Conservation (phyloP, 2,888 invertebrate genomes). For the Gastrophysa polygoni region DNA sequence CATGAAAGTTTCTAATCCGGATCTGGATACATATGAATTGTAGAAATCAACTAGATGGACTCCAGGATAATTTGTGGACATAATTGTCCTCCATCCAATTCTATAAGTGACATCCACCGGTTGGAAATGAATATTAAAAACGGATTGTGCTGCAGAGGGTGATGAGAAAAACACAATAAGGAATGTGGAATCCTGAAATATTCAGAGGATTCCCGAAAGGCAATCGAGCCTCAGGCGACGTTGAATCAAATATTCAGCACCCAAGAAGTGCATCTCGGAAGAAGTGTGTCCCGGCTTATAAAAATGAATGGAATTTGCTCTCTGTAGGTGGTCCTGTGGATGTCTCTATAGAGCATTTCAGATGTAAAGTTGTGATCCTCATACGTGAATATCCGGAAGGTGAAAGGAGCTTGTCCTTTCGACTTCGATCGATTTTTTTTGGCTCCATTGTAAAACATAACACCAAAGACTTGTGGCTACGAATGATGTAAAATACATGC, state of each 20-base stretch:
- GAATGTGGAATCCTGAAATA: conserved; percentile 45
- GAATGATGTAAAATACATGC: too few relatives aligned
- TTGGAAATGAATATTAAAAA: conserved; percentile 46
- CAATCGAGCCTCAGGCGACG: conserved; percentile 44
- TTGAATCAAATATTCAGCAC: conserved; percentile 44
- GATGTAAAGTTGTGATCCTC: not conserved
- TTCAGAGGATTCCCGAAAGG: conserved; percentile 41
- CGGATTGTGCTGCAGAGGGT: conserved; percentile 51
- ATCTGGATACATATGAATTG: too few relatives aligned
- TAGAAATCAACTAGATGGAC: too few relatives aligned
- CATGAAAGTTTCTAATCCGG: too few relatives aligned
- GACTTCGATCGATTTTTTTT: too few relatives aligned
- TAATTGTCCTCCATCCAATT: too few relatives aligned
- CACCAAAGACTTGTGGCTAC: too few relatives aligned
- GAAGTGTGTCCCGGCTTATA: conserved; percentile 18
- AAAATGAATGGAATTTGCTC: conserved; percentile 33
- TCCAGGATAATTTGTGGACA: too few relatives aligned
- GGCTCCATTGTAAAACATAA: too few relatives aligned
- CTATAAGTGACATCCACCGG: conserved; percentile 22
- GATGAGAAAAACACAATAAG: conserved; percentile 47
- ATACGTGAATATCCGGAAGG: too few relatives aligned
- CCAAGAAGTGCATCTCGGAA: conserved; percentile 24
- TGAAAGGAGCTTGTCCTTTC: too few relatives aligned
- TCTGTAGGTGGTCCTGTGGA: conserved; percentile 1
- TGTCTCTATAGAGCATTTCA: not conserved